These are phyloP conservation scores for Watsonalla binaria DNA, from an alignment of 2,888 invertebrate species.

Conservation along the genomic window DNA sequence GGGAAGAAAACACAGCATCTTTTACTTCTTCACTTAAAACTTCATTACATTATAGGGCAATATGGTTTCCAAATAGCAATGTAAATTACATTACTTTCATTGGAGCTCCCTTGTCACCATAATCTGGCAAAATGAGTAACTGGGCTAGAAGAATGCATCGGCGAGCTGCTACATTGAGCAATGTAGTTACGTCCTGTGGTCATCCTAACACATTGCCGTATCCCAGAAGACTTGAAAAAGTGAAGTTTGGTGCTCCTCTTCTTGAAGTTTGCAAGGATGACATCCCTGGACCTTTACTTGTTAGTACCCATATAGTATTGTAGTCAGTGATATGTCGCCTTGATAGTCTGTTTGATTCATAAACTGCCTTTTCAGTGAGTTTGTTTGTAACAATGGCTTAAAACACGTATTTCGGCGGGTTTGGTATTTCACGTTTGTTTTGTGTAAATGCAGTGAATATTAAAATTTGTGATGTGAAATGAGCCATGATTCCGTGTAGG, in stretches of 20 bases:
- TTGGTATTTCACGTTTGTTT: no score
- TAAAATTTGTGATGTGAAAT: constrained; percentile 8
- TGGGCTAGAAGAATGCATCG: constrained; percentile 96
- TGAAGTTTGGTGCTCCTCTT: constrained; percentile 95
- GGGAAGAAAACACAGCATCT: no score
- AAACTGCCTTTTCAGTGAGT: constrained; percentile 7
- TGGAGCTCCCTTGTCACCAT: background rate
- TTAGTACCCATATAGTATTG: constrained; percentile 65
- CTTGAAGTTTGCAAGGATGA: constrained; percentile 97
- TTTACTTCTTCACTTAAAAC: no score
- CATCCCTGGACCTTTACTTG: constrained; percentile 94
- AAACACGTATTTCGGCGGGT: no score
- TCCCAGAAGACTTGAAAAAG: constrained; percentile 92
- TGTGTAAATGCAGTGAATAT: constrained; percentile 2
- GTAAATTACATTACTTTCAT: background rate
- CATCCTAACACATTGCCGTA: constrained; percentile 89
- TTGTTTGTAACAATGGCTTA: background rate
- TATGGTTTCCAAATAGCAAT: background rate
- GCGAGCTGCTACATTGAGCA: constrained; percentile 93
- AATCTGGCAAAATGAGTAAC: constrained; percentile 84
- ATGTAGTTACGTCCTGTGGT: constrained; percentile 94
- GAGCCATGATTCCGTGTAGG: constrained; percentile 66
- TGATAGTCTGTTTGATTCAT: constrained; percentile 1
- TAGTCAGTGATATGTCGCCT: constrained; percentile 16
- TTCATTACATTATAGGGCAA: background rate